These are phyloP conservation scores for Gallirallus australis DNA, from an alignment of 2,797 vertebrate species.

Conservation along the genomic window DNA sequence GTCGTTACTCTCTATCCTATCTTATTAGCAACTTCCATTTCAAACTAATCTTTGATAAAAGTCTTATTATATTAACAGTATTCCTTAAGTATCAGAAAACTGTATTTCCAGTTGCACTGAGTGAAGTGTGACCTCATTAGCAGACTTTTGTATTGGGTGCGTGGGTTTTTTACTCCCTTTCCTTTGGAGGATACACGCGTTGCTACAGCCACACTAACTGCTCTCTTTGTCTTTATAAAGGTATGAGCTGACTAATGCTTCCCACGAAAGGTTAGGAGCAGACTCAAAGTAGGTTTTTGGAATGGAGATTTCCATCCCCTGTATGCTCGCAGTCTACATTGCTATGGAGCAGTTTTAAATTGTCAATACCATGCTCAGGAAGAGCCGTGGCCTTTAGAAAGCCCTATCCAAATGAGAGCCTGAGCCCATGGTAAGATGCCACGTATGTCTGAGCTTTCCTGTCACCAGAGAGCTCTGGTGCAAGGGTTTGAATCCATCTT, in stretches of 20 bases:
- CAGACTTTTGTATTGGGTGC: background rate
- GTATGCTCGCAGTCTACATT: background rate
- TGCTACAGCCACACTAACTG: background rate
- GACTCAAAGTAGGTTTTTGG: background rate
- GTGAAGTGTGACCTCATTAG: slow-evolving; percentile 57
- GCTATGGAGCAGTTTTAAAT: background rate
- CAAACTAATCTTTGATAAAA: slow-evolving; percentile 71
- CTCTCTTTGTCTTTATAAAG: background rate
- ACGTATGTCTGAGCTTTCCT: background rate
- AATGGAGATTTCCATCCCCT: background rate
- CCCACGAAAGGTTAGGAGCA: background rate
- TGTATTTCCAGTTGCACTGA: slow-evolving; percentile 29
- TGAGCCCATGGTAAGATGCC: background rate
- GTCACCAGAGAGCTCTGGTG: background rate
- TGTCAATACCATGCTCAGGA: background rate
- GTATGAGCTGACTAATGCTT: accelerated
- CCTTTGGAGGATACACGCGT: background rate
- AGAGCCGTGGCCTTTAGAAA: background rate
- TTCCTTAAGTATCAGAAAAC: slow-evolving; percentile 66
- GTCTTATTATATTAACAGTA: slow-evolving; percentile 66
- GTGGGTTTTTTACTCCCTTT: background rate
- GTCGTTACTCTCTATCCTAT: slow-evolving; percentile 63
- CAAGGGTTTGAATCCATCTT: background rate
- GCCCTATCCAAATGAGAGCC: background rate
- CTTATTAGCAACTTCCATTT: slow-evolving; percentile 74